Percentiles rank a stretch among this genome's conserved stretches.
These are phyloP conservation scores for Synergus umbraculus DNA, from an alignment of 2,888 invertebrate species.

Conservation along the genomic window DNA sequence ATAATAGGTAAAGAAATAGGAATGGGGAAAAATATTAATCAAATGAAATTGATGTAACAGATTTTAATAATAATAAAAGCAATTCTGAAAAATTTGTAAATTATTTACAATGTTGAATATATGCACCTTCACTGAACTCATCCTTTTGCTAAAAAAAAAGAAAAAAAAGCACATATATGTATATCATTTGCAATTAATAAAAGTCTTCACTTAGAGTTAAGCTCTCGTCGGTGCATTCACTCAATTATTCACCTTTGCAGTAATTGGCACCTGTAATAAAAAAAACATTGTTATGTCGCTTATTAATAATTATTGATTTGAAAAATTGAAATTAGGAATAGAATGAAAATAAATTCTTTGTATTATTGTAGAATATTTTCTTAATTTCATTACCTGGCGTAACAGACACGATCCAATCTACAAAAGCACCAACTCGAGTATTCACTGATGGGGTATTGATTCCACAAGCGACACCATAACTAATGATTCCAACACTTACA, in stretches of 20 bases:
- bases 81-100: too few species aligned
- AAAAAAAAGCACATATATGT: not conserved
- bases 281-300: not conserved
- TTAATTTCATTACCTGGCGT: constrained; percentile 57
- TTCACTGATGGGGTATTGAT: constrained; percentile 78
- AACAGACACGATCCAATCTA: constrained; percentile 80
- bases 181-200: not conserved
- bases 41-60: too few species aligned
- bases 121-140: not conserved
- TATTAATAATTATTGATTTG: not conserved
- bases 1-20: too few species aligned
- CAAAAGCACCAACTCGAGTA: constrained; percentile 79
- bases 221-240: not conserved
- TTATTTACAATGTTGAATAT: not conserved
- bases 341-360: not conserved
- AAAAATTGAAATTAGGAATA: not conserved
- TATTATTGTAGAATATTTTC: not conserved
- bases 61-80: too few species aligned
- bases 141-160: not conserved
- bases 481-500: constrained; percentile 79
- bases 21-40: too few species aligned
- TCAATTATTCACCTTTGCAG: constrained; percentile 57
- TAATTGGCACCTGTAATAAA: constrained; percentile 57
- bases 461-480: constrained; percentile 80
- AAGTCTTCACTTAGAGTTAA: not conserved